Percentiles rank a stretch among this genome's conserved stretches.
phyloP scores from a whole-genome alignment of 2,113 vertebrate species.

The Rhinichthys klamathensis region DNA sequence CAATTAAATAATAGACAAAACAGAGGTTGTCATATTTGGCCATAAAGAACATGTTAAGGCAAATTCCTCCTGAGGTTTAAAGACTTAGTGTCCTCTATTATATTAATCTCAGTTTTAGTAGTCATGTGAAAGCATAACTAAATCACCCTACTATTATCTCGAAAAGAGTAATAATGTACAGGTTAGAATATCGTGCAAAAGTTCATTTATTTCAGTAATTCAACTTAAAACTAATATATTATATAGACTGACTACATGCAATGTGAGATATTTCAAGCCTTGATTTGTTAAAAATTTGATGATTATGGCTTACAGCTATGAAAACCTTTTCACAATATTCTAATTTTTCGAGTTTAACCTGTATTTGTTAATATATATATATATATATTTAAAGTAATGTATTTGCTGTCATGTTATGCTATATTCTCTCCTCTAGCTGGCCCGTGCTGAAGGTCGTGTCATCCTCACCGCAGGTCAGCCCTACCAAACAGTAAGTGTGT shows the following conservation, averaged over 20 bases:
- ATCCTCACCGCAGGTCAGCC: constrained; percentile 87
- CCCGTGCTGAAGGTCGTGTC: constrained; percentile 80
- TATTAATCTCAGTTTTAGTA: not conserved
- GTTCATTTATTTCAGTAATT: no score
- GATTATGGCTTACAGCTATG: no score
- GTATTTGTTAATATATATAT: not conserved
- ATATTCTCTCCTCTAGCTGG: constrained; percentile 72
- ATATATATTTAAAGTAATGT: not conserved
- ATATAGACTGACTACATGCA: no score
- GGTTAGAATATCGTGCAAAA: no score
- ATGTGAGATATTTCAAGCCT: no score
- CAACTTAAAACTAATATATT: no score
- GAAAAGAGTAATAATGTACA: not conserved
- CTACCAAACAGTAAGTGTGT: constrained; percentile 79
- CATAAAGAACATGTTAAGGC: not conserved
- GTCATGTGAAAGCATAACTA: not conserved
- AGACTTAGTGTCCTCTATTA: not conserved
- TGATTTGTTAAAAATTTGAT: no score
- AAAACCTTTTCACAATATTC: no score
- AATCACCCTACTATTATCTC: not conserved
- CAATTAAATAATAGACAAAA: not conserved
- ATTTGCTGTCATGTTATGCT: not conserved
- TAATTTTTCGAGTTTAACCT: no score
- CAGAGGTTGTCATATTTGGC: not conserved
- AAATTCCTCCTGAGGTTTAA: not conserved